Base-by-base conservation (phyloP, 2,797 vertebrate genomes). In the Xenentodon cancila region DNA sequence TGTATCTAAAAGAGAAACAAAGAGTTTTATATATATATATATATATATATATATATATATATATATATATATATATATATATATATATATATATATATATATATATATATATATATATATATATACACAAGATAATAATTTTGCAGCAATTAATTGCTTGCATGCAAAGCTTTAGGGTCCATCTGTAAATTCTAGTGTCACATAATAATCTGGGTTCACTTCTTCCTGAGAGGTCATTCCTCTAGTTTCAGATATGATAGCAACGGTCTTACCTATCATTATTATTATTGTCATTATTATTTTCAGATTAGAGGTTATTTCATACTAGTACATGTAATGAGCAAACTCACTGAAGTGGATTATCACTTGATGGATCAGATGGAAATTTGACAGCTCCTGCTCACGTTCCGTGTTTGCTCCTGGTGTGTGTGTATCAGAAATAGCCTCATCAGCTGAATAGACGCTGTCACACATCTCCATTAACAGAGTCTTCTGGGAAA, bases 391-490 rank as follows among this genome's bases (percentile, higher is more conserved):
- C 63, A 64, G 73, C 63, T 70, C 50, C 16, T 61, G 21, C 57
- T 68, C 21, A 55, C 42, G 64, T 66, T 34, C 50, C 75, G n/a
- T 51, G 48, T 67, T 48, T 44, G 32, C 45, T 77, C 9, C 67
- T 57, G 44, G 50, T 68, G 50, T 69, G 50, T 69, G 45, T 75
- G 62, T 70, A 51, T 84, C 59, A 64, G 68, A 77, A 74, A 74
- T 61, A 75, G 84, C 74, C 69, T 80, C 72, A 76, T 84, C 77
- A 77, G 72, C 80, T 76, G 80, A 87, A 84, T 77, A 77, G 71
- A 62, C 60, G 60, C 59, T 50, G 71, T 80, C 75, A 80, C 75
- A 76, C 75, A 57, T 72, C 81, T 88, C 83, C 82, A 88, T 87
- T 87, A 84, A 73, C 66, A 51, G 6, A 68, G 79, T 71, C 85